Evolutionary conservation across 37 sponge, comb jelly and placozoan genomes (phyloP).

Genomic region (Geodia barretti): DNA sequence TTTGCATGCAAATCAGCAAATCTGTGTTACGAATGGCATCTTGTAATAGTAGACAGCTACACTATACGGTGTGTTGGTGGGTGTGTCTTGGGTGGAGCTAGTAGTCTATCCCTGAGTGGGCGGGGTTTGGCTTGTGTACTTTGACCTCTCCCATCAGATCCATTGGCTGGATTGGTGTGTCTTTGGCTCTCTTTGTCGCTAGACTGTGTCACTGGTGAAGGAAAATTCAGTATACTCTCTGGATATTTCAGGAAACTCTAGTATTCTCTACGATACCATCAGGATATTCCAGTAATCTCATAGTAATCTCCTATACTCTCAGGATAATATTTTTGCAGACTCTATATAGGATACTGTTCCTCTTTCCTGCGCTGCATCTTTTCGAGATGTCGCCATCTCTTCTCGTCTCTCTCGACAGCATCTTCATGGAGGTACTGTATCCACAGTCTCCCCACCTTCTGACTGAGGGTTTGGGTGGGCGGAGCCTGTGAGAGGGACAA

Average conservation of each 20-base stretch:
- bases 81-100: too few relatives aligned
- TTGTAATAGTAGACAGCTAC: too few relatives aligned
- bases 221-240: not conserved
- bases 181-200: not conserved
- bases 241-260: constrained; percentile 26
- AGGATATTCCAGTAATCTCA: not conserved
- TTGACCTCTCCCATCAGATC: constrained; percentile 9
- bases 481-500: not conserved
- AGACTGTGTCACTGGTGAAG: not conserved
- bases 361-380: constrained; percentile 43
- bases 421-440: constrained; percentile 33
- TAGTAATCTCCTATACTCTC: too few relatives aligned
- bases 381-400: constrained; percentile 31
- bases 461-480: not conserved
- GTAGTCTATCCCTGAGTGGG: not conserved
- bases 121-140: not conserved
- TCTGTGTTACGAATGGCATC: too few relatives aligned
- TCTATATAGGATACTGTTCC: constrained; percentile 49
- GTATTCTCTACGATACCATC: too few relatives aligned
- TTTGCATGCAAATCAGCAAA: too few relatives aligned
- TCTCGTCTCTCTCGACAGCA: constrained; percentile 42
- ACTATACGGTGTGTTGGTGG: too few relatives aligned
- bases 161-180: constrained; percentile 15
- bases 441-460: constrained; percentile 5
- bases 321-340: too few relatives aligned